A percentile compares a stretch with the other conserved stretches of the same genome.
phyloP scores from a whole-genome alignment of 2,888 invertebrate species.

The Aleiodes testaceus region DNA sequence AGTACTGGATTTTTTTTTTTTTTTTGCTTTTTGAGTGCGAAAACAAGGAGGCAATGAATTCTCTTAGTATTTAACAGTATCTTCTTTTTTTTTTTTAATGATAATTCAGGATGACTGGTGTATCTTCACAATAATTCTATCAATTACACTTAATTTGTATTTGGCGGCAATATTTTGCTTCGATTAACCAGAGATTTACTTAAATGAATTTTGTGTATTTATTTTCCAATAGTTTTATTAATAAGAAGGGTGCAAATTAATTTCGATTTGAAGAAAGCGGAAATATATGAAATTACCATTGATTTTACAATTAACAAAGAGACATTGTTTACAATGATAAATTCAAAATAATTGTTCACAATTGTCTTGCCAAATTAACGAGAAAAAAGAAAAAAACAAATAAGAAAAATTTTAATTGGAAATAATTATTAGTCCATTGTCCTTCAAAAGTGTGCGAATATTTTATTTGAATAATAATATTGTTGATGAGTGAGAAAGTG shows the following conservation, averaged over 20 bases:
- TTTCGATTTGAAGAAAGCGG: not conserved
- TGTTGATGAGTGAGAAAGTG: not conserved
- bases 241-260: not conserved
- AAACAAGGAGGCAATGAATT: conserved; percentile 1
- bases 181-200: no score
- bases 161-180: no score
- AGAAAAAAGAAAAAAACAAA: not conserved
- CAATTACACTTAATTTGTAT: no score
- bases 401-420: not conserved
- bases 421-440: not conserved
- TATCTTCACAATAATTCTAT: no score
- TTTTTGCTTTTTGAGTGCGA: not conserved
- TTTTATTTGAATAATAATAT: not conserved
- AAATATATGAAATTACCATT: not conserved
- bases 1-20: not conserved
- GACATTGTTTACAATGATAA: not conserved
- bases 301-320: not conserved
- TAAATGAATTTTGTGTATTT: no score
- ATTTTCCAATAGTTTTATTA: not conserved
- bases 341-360: not conserved
- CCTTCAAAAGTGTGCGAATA: not conserved
- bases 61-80: conserved; percentile 33
- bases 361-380: not conserved
- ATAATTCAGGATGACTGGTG: no score
- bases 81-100: not conserved